Evolutionary conservation across 92 coral and sea anemone species (phyloP).

Genomic region (Epizoanthus illoricatus): DNA sequence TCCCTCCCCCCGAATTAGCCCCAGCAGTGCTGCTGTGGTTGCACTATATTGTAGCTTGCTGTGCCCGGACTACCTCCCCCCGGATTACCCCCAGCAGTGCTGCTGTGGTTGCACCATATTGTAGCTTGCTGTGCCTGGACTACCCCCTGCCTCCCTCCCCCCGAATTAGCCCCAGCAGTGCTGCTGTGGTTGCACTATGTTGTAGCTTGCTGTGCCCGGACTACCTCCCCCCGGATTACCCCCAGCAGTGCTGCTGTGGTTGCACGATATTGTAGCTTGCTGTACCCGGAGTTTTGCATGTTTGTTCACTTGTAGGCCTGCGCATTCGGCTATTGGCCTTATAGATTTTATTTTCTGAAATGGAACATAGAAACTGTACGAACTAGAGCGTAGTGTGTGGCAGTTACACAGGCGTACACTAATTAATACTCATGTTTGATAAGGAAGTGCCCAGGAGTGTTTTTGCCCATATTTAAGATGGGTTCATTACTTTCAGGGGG

Average conservation of each 20-base stretch:
- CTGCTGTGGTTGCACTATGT: constrained; percentile 47
- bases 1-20: constrained; percentile 48
- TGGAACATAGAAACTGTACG: too few species aligned
- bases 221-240: constrained; percentile 48
- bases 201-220: background rate
- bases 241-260: constrained; percentile 51
- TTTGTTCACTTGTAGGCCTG: background rate
- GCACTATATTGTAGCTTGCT: constrained; percentile 21
- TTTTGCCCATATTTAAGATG: too few species aligned
- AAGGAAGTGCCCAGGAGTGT: too few species aligned
- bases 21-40: constrained; percentile 50
- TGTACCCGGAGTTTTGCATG: background rate
- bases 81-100: constrained; percentile 51
- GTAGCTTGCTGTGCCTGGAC: background rate
- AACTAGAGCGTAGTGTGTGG: too few species aligned
- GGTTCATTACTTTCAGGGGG: too few species aligned
- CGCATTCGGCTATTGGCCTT: background rate
- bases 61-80: too few species aligned
- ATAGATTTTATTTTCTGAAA: too few species aligned
- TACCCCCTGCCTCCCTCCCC: too few species aligned
- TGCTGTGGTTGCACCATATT: constrained; percentile 47
- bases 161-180: constrained; percentile 49
- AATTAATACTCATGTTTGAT: too few species aligned
- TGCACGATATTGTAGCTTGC: constrained; percentile 28
- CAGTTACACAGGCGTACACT: too few species aligned